Evolutionary conservation across 2,888 invertebrate species (phyloP), one percentile per base, ranked within the genome.

Genomic region (Bugulina stolonifera): DNA sequence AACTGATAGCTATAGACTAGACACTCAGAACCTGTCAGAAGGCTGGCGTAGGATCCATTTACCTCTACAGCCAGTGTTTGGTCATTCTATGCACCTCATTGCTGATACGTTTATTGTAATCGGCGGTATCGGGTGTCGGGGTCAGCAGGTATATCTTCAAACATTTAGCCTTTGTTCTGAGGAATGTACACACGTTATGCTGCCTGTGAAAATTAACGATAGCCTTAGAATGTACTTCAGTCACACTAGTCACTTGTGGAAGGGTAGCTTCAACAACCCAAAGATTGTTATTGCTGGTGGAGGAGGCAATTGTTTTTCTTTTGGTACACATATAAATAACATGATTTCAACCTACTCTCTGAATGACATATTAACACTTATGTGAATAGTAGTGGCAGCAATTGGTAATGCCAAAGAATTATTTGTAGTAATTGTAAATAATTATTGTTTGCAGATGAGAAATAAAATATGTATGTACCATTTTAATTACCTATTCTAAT

Each of bases 241-340:
- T 70, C 86, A 86, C 71, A 81, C 82, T 25, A 79, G 82, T 35
- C 79, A 81, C 73, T 74, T 84, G n/a, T 73, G 79, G 32, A 76
- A 76, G 1, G 79, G 83, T 72, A 76, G 74, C 35, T 3, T 27
- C 25, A 29, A 22, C 14, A 2, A 71, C n/a, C 34, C 69, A 54
- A 69, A 25, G 10, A 29, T 85, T 34, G 14, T 81, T 35, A 75
- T 86, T 1, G 72, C 85, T 29, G 87, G 87, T 14, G 87, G 87
- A 25, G 87, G 87, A 1, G 86, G 86, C 69, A 86, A 86, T 75
- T 87, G 86, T 75, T 87, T 87, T 78, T 86, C 86, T 43, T 87
- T 87, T 77, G 87, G 87, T 35, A 86, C 86, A 22, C 84, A 84
- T 75, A 80, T 87, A 70, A 87, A 87, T 75, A 52, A 54, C 1